Evolutionary conservation across 2,113 vertebrate species (phyloP).

Genomic region (Spea bombifrons): DNA sequence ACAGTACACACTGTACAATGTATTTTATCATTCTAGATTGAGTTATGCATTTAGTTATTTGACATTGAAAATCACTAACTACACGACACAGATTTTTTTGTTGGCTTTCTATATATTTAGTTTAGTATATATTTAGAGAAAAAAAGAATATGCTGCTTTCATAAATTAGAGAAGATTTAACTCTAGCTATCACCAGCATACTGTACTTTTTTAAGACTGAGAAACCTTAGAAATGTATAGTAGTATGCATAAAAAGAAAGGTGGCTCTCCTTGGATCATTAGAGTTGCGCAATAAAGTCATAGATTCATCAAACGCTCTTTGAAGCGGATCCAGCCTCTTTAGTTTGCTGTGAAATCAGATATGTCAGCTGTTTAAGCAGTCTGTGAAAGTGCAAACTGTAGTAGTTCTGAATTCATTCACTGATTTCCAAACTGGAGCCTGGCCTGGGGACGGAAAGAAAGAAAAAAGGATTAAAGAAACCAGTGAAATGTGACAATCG

Average conservation of each 20-base stretch:
- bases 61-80: constrained; percentile 9
- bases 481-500: constrained; percentile 49
- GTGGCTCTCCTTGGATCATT: constrained; percentile 57
- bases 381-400: constrained; percentile 65
- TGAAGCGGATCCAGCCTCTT: constrained; percentile 69
- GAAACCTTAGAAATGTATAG: background rate
- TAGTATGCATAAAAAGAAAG: constrained; percentile 24
- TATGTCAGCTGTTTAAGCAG: constrained; percentile 63
- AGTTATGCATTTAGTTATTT: constrained; percentile 10
- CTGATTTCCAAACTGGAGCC: constrained; percentile 61
- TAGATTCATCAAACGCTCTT: constrained; percentile 66
- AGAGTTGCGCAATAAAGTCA: constrained; percentile 63
- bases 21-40: constrained; percentile 9
- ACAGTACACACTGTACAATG: background rate
- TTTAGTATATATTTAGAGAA: background rate
- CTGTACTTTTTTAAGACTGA: background rate
- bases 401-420: constrained; percentile 74
- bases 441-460: constrained; percentile 55
- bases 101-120: background rate
- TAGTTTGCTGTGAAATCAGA: constrained; percentile 66
- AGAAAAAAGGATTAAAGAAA: constrained; percentile 28
- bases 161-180: background rate
- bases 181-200: background rate
- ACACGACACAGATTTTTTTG: background rate
- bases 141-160: background rate